These are phyloP conservation scores for Cyrtodaria siliqua DNA, from an alignment of 2,888 invertebrate genomes.

Conservation along the genomic window DNA sequence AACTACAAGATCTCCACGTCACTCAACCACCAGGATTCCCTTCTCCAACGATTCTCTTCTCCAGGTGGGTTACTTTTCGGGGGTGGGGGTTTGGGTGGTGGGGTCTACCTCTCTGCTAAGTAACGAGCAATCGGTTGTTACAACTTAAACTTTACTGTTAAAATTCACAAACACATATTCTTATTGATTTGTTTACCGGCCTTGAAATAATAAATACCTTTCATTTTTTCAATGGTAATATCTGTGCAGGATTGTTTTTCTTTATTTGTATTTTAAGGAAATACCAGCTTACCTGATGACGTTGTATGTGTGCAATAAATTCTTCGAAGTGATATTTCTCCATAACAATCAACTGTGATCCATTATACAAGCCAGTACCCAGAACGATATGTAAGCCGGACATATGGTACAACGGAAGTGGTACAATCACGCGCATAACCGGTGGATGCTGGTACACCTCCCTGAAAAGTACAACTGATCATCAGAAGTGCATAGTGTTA, in stretches of 20 bases:
- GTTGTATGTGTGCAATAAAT: constrained; percentile 29
- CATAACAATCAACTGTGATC: constrained; percentile 45
- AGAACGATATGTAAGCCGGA: constrained; percentile 38
- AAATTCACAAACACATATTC: background rate
- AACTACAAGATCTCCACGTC: too few relatives aligned
- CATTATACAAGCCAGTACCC: constrained; percentile 28
- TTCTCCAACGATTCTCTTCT: too few relatives aligned
- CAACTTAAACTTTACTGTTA: background rate
- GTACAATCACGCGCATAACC: constrained; percentile 21
- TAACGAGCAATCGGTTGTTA: too few relatives aligned
- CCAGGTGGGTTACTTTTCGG: too few relatives aligned
- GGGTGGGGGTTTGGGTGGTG: too few relatives aligned
- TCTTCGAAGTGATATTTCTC: constrained; percentile 30
- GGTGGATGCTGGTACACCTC: constrained; percentile 22
- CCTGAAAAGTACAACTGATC: constrained; percentile 31
- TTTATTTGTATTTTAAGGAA: background rate
- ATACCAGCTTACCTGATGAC: constrained; percentile 31
- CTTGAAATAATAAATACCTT: background rate
- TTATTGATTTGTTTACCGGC: background rate
- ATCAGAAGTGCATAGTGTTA: too few relatives aligned
- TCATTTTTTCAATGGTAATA: too few relatives aligned
- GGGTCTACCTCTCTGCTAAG: too few relatives aligned
- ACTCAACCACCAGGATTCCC: too few relatives aligned
- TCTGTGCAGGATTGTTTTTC: background rate
- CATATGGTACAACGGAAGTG: constrained; percentile 47